phyloP scores from a whole-genome alignment of 2,113 vertebrate species.

The Micronycteris hirsuta region DNA sequence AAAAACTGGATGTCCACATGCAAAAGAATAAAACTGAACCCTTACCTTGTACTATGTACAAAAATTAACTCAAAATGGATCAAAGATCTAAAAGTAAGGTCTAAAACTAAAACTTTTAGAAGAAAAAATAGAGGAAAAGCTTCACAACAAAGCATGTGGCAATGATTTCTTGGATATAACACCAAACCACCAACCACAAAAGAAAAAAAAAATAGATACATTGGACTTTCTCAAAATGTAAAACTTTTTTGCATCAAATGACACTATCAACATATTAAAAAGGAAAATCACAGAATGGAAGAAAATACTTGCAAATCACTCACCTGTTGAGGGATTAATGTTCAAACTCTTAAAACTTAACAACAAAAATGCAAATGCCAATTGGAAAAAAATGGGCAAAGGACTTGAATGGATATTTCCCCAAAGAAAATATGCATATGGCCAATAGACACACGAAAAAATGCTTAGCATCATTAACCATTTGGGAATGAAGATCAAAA shows the following conservation, averaged over 20 bases:
- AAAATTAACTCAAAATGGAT: too few relatives aligned
- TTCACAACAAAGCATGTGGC: neutral
- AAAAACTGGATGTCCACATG: too few relatives aligned
- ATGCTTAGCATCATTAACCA: neutral
- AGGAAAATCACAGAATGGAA: neutral
- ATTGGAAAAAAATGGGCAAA: neutral
- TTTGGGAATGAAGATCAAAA: neutral
- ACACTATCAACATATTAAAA: neutral
- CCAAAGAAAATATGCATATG: neutral
- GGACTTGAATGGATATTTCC: neutral
- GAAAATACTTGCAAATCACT: neutral
- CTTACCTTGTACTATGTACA: too few relatives aligned
- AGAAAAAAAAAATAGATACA: neutral
- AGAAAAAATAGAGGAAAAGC: neutral
- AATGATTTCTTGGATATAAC: neutral
- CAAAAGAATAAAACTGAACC: too few relatives aligned
- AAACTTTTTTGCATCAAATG: neutral
- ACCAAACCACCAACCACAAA: neutral
- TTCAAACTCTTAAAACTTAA: neutral
- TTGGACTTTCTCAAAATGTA: neutral
- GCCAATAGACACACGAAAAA: neutral
- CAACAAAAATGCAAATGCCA: neutral
- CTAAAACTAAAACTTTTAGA: neutral
- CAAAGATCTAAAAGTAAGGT: neutral
- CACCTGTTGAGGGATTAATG: neutral